phyloP scores from a whole-genome alignment of 2,888 invertebrate genomes.

The Mesodorylaimus sp. region DNA sequence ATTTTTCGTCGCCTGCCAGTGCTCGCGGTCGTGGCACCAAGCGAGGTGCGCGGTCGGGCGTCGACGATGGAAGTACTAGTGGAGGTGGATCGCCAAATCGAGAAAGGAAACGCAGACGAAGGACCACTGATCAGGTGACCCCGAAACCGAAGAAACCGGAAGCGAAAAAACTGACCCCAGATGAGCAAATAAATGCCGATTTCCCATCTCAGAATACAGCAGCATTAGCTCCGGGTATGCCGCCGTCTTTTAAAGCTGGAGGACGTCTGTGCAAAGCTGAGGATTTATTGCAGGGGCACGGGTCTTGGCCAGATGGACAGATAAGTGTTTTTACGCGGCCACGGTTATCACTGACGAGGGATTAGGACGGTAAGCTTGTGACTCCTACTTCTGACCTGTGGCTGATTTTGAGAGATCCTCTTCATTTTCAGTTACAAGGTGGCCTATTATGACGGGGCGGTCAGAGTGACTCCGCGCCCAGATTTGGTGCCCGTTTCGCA shows the following conservation, averaged over 20 bases:
- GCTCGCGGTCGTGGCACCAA: not conserved
- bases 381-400: constrained; percentile 18
- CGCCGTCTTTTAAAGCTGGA: not conserved
- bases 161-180: constrained; percentile 13
- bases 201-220: constrained; percentile 16
- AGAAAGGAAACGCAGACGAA: not conserved
- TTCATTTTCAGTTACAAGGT: constrained; percentile 18
- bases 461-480: constrained; percentile 19
- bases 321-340: constrained; percentile 23
- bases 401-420: not conserved
- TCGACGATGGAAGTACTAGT: not conserved
- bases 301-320: constrained; percentile 21
- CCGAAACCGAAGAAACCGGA: constrained; percentile 1
- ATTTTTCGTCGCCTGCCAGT: too few species aligned
- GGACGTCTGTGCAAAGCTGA: not conserved
- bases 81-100: not conserved
- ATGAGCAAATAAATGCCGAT: constrained; percentile 20
- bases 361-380: constrained; percentile 1
- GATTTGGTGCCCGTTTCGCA: constrained; percentile 20
- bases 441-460: constrained; percentile 20
- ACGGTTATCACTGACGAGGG: constrained; percentile 15
- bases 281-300: constrained; percentile 19
- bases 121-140: not conserved
- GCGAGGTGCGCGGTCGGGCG: not conserved
- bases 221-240: not conserved